Conservation (phyloP, 2,113 vertebrate genomes). For the Esox niger region DNA sequence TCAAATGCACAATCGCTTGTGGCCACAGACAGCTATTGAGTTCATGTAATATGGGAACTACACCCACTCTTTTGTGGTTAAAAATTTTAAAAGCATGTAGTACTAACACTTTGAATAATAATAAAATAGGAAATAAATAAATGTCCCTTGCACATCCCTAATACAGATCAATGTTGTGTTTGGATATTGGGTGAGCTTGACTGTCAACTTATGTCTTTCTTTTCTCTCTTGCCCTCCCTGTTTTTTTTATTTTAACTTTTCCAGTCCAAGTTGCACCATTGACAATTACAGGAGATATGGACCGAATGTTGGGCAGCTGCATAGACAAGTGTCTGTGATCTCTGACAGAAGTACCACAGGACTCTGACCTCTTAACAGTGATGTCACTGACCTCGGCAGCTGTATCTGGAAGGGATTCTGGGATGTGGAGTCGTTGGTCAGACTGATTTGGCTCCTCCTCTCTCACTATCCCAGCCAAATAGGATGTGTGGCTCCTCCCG, state of each 20-base stretch:
- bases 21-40: no score
- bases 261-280: conserved; percentile 71
- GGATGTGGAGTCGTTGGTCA: conserved; percentile 25
- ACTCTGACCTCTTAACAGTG: conserved; percentile 30
- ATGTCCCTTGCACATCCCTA: no score
- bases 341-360: conserved; percentile 50
- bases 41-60: no score
- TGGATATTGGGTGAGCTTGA: conserved; percentile 4
- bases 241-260: conserved; percentile 1
- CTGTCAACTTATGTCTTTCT: not conserved
- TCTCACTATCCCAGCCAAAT: not conserved
- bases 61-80: no score
- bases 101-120: no score
- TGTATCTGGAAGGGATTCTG: conserved; percentile 18
- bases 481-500: conserved; percentile 21
- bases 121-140: no score
- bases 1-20: no score
- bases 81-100: no score
- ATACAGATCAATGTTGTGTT: no score
- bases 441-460: conserved; percentile 3
- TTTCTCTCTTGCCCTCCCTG: not conserved
- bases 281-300: conserved; percentile 41
- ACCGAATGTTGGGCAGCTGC: conserved; percentile 52
- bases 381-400: conserved; percentile 13
- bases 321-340: conserved; percentile 48